Evolutionary conservation across 2,888 invertebrate genomes (phyloP), one percentile per base, ranked within the genome.

Genomic region (Biston betularia): DNA sequence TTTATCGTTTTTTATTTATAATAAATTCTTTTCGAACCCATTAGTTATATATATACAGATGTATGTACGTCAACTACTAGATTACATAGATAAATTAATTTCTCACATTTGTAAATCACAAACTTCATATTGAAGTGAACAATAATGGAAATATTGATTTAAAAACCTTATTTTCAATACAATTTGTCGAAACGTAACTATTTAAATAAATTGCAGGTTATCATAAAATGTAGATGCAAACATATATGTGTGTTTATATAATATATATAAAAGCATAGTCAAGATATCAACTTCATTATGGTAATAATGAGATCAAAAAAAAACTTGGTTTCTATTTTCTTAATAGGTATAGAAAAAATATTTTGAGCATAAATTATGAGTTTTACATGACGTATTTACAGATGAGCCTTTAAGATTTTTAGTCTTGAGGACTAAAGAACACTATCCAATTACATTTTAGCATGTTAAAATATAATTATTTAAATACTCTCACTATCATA

Each of bases 301-400:
- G 10, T 12, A 6, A 61, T 53, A 54, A 63, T 68, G 70, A 72
- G 72, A 72, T 72, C 72, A 68, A 60, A 46, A 52, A 49, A 68
- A 38, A 14, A 58, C 38, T 52, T 55, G 50, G 40, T 59, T 57
- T 10, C 49, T 53, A 62, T 42, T 24, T 61, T 60, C 53, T 49
- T 64, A 72, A 45, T n/a, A 66, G 54, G 7, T 34, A 40, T 40
- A 15, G 48, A 64, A 38, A 66, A 45, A 70, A 46, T 66, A 66
- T 53, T 68, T 75, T 73, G 68, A 71, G 67, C 71, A 49, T 65
- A 57, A 55, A 63, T 50, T 33, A 54, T 48, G 24, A 54, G 34
- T 56, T 46, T 10, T 70, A 61, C 66, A 61, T 54, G 48, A 45
- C n/a, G 9, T 69, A 72, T 68, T 67, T 72, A 68, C 73, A 71